These are phyloP conservation scores for Oryzias woworae DNA, from an alignment of 2,113 vertebrate genomes.

Conservation along the genomic window DNA sequence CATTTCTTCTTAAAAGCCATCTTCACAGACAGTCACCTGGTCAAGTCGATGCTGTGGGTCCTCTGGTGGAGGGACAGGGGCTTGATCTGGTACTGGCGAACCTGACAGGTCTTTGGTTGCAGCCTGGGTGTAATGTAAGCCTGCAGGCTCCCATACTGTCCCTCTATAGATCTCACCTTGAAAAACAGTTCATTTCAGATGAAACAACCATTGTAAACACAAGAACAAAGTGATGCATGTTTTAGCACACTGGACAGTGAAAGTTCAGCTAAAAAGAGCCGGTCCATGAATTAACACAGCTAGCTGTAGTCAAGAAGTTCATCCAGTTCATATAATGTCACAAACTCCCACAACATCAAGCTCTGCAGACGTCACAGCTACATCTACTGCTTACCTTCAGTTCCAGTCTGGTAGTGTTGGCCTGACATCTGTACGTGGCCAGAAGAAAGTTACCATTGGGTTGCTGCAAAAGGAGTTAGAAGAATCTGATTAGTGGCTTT, in stretches of 20 bases:
- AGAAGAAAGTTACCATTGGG: conserved; percentile 94
- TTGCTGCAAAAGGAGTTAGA: conserved; percentile 64
- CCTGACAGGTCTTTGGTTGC: conserved; percentile 96
- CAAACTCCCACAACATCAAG: background rate
- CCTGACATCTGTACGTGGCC: conserved; percentile 96
- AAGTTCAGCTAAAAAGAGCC: too few species aligned
- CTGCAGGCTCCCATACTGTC: conserved; percentile 93
- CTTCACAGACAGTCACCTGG: conserved; percentile 77
- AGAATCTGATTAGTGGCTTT: conserved; percentile 2
- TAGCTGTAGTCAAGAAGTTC: too few species aligned
- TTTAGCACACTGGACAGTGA: too few species aligned
- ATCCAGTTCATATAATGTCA: background rate
- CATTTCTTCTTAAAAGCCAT: background rate
- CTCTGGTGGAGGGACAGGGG: conserved; percentile 97
- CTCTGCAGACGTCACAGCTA: background rate
- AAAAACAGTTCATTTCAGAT: background rate
- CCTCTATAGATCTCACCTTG: conserved; percentile 95
- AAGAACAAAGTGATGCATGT: too few species aligned
- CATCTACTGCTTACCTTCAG: conserved; percentile 83
- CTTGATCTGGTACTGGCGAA: conserved; percentile 92
- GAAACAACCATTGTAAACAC: too few species aligned
- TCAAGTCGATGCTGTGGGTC: conserved; percentile 84
- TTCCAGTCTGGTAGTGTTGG: conserved; percentile 94
- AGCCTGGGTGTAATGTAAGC: conserved; percentile 94
- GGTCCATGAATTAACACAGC: too few species aligned